Evolutionary conservation across 2,888 invertebrate species (phyloP).

Genomic region (Serripes groenlandicus): DNA sequence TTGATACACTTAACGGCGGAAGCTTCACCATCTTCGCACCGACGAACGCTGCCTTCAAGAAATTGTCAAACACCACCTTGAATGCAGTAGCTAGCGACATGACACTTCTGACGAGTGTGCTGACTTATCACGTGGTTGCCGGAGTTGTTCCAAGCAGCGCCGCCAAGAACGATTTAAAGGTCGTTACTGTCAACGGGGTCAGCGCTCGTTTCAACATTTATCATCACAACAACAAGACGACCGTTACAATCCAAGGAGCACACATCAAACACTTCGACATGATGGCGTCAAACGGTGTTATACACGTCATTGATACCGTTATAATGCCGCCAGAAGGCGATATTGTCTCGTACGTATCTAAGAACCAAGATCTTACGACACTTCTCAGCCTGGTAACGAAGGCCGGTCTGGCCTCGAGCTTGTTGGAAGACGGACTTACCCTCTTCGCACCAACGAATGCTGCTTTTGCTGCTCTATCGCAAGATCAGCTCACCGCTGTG

Average conservation of each 20-base stretch:
- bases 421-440: conserved; percentile 62
- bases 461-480: conserved; percentile 57
- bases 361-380: conserved; percentile 61
- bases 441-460: conserved; percentile 68
- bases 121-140: conserved; percentile 65
- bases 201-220: conserved; percentile 45
- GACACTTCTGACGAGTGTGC: conserved; percentile 40
- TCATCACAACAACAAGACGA: conserved; percentile 1
- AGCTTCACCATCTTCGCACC: conserved; percentile 68
- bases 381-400: conserved; percentile 56
- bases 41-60: conserved; percentile 60
- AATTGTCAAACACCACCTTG: conserved; percentile 7
- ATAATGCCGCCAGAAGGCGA: conserved; percentile 69
- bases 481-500: background rate
- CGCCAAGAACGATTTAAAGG: conserved; percentile 20
- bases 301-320: conserved; percentile 52
- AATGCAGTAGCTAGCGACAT: conserved; percentile 21
- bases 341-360: conserved; percentile 66
- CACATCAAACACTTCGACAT: conserved; percentile 61
- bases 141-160: conserved; percentile 29
- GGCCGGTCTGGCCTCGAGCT: conserved; percentile 58
- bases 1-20: conserved; percentile 43
- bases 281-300: conserved; percentile 67
- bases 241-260: conserved; percentile 61
- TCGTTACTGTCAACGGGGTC: conserved; percentile 16